Percentiles rank a stretch among this genome's conserved stretches.
phyloP scores from a whole-genome alignment of 2,888 invertebrate genomes.

The Drosophila subquinaria region DNA sequence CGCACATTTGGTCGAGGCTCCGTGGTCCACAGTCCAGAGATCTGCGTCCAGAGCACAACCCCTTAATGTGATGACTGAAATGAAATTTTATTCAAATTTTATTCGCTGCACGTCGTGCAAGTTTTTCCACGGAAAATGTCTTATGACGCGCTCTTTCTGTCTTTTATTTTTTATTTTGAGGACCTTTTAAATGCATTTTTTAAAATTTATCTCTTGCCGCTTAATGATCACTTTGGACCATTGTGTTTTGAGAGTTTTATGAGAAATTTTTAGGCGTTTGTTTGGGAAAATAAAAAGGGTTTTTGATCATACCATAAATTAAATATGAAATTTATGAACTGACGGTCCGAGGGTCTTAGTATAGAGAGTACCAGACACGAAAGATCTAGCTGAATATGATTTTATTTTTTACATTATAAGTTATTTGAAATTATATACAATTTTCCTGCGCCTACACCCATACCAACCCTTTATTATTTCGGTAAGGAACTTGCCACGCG shows the following conservation, averaged over 20 bases:
- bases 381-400: background rate
- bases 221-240: constrained; percentile 46
- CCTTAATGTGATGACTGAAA: constrained; percentile 19
- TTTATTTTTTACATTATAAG: background rate
- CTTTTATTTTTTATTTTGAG: constrained; percentile 26
- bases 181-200: constrained; percentile 44
- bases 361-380: background rate
- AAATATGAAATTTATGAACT: constrained; percentile 8
- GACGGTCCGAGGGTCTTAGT: background rate
- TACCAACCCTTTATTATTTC: constrained; percentile 6
- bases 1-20: constrained; percentile 39
- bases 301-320: constrained; percentile 25
- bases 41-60: constrained; percentile 47
- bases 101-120: constrained; percentile 32
- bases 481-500: constrained; percentile 21
- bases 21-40: constrained; percentile 30
- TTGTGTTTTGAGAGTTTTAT: constrained; percentile 40
- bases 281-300: constrained; percentile 44
- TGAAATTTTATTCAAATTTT: constrained; percentile 63
- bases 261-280: constrained; percentile 29
- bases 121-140: constrained; percentile 52
- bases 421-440: background rate
- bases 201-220: constrained; percentile 61
- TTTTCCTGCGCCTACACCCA: constrained; percentile 18
- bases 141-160: constrained; percentile 18